phyloP scores from a whole-genome alignment of 2,113 vertebrate genomes.

The Oxyruncus cristatus region DNA sequence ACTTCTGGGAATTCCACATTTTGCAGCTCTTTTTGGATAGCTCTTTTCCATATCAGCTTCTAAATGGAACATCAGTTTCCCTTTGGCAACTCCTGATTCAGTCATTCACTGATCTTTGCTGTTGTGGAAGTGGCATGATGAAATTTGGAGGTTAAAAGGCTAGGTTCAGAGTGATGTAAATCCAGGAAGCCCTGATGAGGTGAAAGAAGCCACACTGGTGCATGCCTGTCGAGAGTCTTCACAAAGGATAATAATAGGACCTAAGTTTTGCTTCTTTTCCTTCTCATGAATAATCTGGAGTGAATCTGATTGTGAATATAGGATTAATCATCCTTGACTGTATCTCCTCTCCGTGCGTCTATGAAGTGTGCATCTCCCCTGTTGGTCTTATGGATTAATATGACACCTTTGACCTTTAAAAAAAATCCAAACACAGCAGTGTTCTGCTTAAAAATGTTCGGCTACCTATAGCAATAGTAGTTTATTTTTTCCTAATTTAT shows the following conservation, averaged over 20 bases:
- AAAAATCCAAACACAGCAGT: accelerated
- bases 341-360: not conserved
- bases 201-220: not conserved
- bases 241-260: not conserved
- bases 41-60: not conserved
- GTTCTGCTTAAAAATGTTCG: not conserved
- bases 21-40: not conserved
- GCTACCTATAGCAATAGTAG: not conserved
- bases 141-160: not conserved
- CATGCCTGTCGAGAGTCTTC: not conserved
- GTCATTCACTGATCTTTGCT: not conserved
- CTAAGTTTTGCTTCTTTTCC: not conserved
- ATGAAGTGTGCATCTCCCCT: not conserved
- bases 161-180: not conserved
- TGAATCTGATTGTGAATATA: not conserved
- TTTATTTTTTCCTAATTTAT: not conserved
- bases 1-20: not conserved
- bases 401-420: not conserved
- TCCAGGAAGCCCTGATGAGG: not conserved
- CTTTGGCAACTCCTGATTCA: not conserved
- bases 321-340: not conserved
- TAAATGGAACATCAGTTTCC: not conserved
- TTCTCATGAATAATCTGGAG: not conserved
- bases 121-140: not conserved
- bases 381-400: not conserved